Base-by-base conservation (phyloP, 1,140 invertebrate genomes). In the Ruditapes philippinarum region DNA sequence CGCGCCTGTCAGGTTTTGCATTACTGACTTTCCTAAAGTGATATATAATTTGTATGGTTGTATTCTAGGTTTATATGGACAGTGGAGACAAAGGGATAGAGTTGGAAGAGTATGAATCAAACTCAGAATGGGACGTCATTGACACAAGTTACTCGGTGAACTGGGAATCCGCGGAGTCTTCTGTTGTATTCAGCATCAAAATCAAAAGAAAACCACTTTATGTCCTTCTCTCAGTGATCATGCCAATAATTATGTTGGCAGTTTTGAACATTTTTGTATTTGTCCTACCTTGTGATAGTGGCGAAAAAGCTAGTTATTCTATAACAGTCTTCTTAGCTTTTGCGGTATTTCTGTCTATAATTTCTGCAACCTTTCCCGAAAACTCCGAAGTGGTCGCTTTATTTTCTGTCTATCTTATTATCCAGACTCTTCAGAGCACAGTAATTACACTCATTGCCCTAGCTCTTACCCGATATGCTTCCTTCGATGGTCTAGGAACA, bases 321-420 rank as follows among this genome's bases (percentile, higher is more conserved):
- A 40, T 86, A 25, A 86, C 84, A 4, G 84, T 86, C 33, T 86
- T 76, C 36, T 73, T 86, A 11, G 70, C 84, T 17, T 78, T 86
- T 28, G 84, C 84, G 28, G 84, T 86, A 0, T 86, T 86, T 49
- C 45, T 86, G 51, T 49, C 84, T 9, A 86, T 86, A n/a, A 49
- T 86, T 25, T 28, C 70, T 1, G 33, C 73, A 40, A 78, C 70
- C 22, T 65, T 86, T 11, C 84, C 84, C 5, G 60, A 76, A 54
- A 86, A 86, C 28, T 86, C 84, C 4, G 84, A 86, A 22, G 25
- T n/a, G 1, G 33, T 78, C 7, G 51, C 84, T 17, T n/a, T 62
- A 11, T 62, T 86, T n/a, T 57, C 51, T 38, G 25, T 86, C 9
- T 86, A 78, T 40, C 73, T 86, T 19, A 65, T 78, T 38, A 60